Percentiles rank a stretch among this genome's conserved stretches.
Conservation (phyloP, 1,140 invertebrate genomes). For the Sinella curviseta region DNA sequence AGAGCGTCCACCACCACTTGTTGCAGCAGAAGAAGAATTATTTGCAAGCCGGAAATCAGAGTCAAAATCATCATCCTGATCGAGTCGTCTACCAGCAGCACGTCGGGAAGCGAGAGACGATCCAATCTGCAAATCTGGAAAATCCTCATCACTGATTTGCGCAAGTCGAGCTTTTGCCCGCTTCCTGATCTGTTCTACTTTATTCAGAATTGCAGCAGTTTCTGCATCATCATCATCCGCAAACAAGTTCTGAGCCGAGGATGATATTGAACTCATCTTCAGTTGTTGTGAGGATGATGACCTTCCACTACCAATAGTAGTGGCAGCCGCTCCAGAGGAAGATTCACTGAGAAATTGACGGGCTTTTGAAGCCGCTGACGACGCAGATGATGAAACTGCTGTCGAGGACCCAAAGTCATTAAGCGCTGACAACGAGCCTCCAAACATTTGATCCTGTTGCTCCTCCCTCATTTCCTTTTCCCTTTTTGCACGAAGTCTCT, state of each 20-base stretch:
- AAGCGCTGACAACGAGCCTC: background rate
- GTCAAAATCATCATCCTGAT: background rate
- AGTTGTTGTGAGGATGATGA: background rate
- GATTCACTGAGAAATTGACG: background rate
- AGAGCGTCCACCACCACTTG: conserved; percentile 7
- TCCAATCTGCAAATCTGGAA: conserved; percentile 26
- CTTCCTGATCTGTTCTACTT: conserved; percentile 33
- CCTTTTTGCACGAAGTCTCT: conserved; percentile 34
- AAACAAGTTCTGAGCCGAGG: background rate
- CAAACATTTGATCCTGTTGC: background rate
- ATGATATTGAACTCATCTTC: background rate
- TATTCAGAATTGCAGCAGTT: background rate
- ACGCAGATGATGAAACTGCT: background rate
- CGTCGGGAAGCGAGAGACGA: conserved; percentile 21
- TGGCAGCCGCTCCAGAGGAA: background rate
- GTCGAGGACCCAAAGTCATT: background rate
- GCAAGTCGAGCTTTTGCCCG: conserved; percentile 39
- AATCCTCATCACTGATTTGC: conserved; percentile 37
- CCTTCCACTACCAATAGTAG: background rate
- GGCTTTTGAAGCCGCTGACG: background rate
- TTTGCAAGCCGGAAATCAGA: background rate
- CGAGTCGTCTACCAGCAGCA: background rate
- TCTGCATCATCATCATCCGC: conserved; percentile 17
- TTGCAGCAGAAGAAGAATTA: background rate
- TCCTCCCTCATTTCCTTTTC: conserved; percentile 14